These are phyloP conservation scores for Reticulitermes speratus DNA, from an alignment of 1,140 invertebrate genomes.

Conservation along the genomic window DNA sequence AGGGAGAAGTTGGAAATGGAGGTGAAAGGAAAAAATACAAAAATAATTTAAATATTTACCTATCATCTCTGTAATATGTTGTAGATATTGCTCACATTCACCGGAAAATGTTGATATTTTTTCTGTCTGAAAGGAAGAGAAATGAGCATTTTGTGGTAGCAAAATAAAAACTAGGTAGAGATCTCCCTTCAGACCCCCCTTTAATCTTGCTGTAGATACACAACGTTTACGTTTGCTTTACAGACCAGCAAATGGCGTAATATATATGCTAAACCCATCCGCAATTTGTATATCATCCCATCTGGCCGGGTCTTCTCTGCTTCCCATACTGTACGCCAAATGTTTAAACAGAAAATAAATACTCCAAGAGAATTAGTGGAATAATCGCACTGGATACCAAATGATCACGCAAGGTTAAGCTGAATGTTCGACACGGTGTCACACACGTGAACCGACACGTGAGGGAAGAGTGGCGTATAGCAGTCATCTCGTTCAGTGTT, in stretches of 20 bases:
- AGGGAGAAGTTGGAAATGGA: too few relatives aligned
- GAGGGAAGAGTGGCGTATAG: not conserved
- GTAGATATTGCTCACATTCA: too few relatives aligned
- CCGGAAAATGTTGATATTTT: too few relatives aligned
- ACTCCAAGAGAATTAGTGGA: not conserved
- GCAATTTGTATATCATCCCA: not conserved
- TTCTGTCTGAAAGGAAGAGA: too few relatives aligned
- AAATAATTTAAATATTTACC: too few relatives aligned
- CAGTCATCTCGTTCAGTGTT: too few relatives aligned
- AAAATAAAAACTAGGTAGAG: not conserved
- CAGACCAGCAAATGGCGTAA: too few relatives aligned
- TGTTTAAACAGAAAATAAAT: slow-evolving; percentile 18
- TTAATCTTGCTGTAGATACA: not conserved
- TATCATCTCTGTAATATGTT: too few relatives aligned
- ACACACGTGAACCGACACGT: not conserved
- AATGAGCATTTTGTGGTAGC: not conserved
- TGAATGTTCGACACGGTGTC: not conserved
- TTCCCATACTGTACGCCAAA: not conserved
- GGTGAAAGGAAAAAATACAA: too few relatives aligned
- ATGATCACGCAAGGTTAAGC: not conserved
- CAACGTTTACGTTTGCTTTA: not conserved
- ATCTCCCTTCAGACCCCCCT: not conserved
- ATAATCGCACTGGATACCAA: not conserved
- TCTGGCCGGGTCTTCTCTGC: not conserved
- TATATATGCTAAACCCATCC: not conserved